Percentiles rank a stretch among this genome's conserved stretches.
Conservation (phyloP, 2,113 vertebrate genomes). For the Periophthalmus modestus region DNA sequence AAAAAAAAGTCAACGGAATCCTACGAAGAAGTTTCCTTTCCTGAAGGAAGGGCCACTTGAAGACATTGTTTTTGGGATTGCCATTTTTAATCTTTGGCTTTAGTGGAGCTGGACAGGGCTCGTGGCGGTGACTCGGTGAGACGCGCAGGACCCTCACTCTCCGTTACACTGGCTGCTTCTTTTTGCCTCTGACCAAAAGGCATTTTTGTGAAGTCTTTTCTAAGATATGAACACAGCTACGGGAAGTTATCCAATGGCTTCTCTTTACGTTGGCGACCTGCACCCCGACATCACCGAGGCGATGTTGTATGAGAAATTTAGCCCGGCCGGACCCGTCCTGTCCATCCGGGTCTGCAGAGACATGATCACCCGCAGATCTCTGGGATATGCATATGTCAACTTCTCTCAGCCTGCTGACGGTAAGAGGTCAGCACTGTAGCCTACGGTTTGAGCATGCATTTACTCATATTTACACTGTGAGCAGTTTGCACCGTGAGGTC, state of each 20-base stretch:
- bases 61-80: constrained; percentile 25
- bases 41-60: constrained; percentile 30
- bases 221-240: constrained; percentile 78
- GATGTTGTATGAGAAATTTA: constrained; percentile 99
- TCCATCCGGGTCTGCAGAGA: constrained; percentile 98
- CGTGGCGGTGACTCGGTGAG: constrained; percentile 2
- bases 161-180: constrained; percentile 3
- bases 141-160: constrained; percentile 19
- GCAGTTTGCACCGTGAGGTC: background rate
- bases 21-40: constrained; percentile 52
- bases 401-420: constrained; percentile 98
- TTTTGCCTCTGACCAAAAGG: constrained; percentile 14
- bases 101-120: constrained; percentile 30
- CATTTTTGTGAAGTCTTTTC: constrained; percentile 10
- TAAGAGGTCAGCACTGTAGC: constrained; percentile 68
- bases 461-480: no score
- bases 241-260: constrained; percentile 97
- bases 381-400: constrained; percentile 98
- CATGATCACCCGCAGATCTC: constrained; percentile 97
- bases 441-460: background rate
- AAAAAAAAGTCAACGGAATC: constrained; percentile 28
- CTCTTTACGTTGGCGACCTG: constrained; percentile 97
- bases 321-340: constrained; percentile 96
- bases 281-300: constrained; percentile 98
- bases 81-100: constrained; percentile 34